These are phyloP conservation scores for Danaus melanippus DNA, from an alignment of 1,140 invertebrate species.

Conservation along the genomic window DNA sequence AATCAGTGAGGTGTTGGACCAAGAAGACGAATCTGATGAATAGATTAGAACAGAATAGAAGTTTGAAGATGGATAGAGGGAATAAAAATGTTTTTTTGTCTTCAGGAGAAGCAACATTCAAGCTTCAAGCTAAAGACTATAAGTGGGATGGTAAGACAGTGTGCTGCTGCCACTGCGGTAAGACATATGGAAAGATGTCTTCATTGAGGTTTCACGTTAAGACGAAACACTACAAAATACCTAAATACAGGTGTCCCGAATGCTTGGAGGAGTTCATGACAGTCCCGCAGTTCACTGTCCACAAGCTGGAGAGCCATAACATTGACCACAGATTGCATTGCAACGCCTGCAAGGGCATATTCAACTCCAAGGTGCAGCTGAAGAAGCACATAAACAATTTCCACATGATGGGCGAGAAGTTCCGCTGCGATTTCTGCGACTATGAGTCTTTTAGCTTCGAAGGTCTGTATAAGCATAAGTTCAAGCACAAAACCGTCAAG, in stretches of 20 bases:
- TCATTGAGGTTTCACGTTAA: constrained; percentile 43
- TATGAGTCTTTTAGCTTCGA: constrained; percentile 54
- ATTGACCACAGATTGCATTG: constrained; percentile 51
- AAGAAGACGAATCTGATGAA: no score
- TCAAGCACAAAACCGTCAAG: constrained; percentile 55
- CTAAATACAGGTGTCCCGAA: constrained; percentile 30
- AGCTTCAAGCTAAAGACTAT: constrained; percentile 38
- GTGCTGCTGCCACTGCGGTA: constrained; percentile 41
- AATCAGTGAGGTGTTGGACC: no score
- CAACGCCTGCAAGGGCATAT: constrained; percentile 47
- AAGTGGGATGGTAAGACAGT: constrained; percentile 28
- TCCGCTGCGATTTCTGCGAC: constrained; percentile 50
- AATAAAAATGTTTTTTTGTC: constrained; percentile 32
- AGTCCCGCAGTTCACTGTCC: constrained; percentile 33
- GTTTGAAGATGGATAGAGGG: constrained; percentile 6
- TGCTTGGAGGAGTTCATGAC: constrained; percentile 49
- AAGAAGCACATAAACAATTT: constrained; percentile 49
- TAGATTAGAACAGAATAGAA: no score
- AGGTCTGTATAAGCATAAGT: constrained; percentile 53
- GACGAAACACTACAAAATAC: constrained; percentile 46
- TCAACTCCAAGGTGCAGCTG: constrained; percentile 44
- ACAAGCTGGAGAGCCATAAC: constrained; percentile 45
- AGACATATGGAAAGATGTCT: constrained; percentile 33
- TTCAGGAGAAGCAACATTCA: constrained; percentile 35
- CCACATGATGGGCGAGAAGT: constrained; percentile 52